Evolutionary conservation across 2,113 vertebrate species (phyloP).

Genomic region (Nasalis larvatus): DNA sequence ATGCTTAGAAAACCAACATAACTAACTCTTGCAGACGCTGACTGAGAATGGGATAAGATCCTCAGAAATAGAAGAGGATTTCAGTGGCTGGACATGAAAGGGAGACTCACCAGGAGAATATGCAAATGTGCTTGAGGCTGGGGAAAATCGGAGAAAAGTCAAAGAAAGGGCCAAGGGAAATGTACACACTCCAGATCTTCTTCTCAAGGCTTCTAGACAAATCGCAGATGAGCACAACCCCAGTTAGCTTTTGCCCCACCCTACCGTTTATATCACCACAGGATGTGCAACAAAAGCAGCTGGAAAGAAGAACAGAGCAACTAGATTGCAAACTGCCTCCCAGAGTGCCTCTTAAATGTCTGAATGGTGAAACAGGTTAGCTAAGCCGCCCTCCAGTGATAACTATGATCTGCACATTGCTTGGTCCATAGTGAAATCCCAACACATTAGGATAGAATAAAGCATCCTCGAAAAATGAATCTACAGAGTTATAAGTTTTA

Average conservation of each 20-base stretch:
- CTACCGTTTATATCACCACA: neutral
- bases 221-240: neutral
- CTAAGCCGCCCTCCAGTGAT: neutral
- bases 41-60: neutral
- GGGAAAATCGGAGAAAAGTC: neutral
- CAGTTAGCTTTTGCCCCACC: neutral
- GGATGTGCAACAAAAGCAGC: neutral
- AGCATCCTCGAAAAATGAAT: neutral
- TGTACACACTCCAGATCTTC: neutral
- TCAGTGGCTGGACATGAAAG: neutral
- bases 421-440: neutral
- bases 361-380: neutral
- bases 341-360: neutral
- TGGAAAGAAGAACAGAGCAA: neutral
- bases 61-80: neutral
- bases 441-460: neutral
- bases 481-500: neutral
- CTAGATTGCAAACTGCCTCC: neutral
- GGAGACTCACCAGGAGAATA: neutral
- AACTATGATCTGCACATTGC: neutral
- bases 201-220: neutral
- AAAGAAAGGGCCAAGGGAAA: neutral
- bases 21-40: neutral
- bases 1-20: neutral
- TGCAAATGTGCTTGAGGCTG: neutral